These are phyloP conservation scores for Heliornis fulica DNA, from an alignment of 2,113 vertebrate species.

Conservation along the genomic window DNA sequence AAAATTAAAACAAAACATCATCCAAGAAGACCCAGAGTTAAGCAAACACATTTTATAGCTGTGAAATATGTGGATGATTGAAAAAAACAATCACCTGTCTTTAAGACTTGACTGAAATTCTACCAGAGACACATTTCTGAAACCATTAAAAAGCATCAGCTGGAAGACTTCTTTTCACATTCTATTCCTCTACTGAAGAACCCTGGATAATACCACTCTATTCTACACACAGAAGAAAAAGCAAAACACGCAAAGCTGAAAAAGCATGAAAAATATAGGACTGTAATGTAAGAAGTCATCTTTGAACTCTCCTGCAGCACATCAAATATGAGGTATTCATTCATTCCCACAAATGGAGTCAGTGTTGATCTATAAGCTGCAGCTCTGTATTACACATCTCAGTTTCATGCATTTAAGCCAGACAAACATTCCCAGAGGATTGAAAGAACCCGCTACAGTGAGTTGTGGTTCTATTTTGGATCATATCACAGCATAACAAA, in stretches of 20 bases:
- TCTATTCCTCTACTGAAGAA: neutral
- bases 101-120: neutral
- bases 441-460: slow-evolving; percentile 41
- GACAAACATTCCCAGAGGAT: slow-evolving; percentile 40
- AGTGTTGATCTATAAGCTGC: slow-evolving; percentile 57
- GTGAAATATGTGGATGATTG: neutral
- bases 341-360: slow-evolving; percentile 39
- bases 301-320: slow-evolving; percentile 23
- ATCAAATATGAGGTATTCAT: slow-evolving; percentile 46
- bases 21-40: neutral
- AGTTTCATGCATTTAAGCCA: slow-evolving; percentile 47
- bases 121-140: neutral
- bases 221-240: neutral
- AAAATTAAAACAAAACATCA: neutral
- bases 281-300: slow-evolving; percentile 23
- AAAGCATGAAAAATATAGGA: neutral
- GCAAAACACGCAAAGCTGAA: neutral
- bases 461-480: slow-evolving; percentile 30
- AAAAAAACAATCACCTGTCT: neutral
- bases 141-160: neutral
- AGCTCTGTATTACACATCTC: slow-evolving; percentile 48
- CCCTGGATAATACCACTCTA: neutral
- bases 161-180: neutral
- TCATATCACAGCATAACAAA: slow-evolving; percentile 50
- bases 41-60: neutral